Evolutionary conservation across 2,888 invertebrate species (phyloP).

Genomic region (Thereva nobilitata): DNA sequence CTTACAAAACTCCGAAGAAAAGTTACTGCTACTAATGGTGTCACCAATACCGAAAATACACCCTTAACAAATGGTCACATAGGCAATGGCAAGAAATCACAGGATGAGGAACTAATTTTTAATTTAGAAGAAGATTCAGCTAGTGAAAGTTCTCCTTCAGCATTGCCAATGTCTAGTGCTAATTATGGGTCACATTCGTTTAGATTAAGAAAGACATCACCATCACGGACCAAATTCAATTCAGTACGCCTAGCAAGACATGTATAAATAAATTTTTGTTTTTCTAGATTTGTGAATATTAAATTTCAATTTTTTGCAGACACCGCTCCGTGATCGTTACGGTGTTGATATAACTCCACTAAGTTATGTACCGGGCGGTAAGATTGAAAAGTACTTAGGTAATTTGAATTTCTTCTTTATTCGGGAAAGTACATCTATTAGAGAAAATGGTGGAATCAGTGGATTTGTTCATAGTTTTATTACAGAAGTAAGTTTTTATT

Average conservation of each 20-base stretch:
- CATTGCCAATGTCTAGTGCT: constrained; percentile 46
- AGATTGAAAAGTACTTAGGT: constrained; percentile 81
- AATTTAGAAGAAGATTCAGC: constrained; percentile 76
- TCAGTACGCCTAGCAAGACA: constrained; percentile 42
- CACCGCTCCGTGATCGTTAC: constrained; percentile 55
- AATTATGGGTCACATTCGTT: constrained; percentile 55
- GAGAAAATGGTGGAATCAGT: constrained; percentile 90
- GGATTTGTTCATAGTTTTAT: constrained; percentile 94
- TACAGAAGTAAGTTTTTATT: constrained; percentile 67
- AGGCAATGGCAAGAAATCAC: constrained; percentile 48
- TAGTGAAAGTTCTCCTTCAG: constrained; percentile 37
- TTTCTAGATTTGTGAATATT: constrained; percentile 12
- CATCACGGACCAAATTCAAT: constrained; percentile 56
- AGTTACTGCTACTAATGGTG: constrained; percentile 41
- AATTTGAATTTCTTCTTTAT: constrained; percentile 94
- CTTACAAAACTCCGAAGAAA: constrained; percentile 59
- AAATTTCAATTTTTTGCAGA: constrained; percentile 44
- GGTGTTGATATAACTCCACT: constrained; percentile 83
- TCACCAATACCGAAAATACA: constrained; percentile 32
- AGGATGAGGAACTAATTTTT: constrained; percentile 82
- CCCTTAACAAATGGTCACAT: constrained; percentile 43
- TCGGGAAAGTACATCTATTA: constrained; percentile 87
- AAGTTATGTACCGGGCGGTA: constrained; percentile 76
- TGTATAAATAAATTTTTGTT: constrained; percentile 37
- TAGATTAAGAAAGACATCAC: constrained; percentile 63